phyloP scores from a whole-genome alignment of 2,113 vertebrate species.

The Oxygymnocypris stewartii region DNA sequence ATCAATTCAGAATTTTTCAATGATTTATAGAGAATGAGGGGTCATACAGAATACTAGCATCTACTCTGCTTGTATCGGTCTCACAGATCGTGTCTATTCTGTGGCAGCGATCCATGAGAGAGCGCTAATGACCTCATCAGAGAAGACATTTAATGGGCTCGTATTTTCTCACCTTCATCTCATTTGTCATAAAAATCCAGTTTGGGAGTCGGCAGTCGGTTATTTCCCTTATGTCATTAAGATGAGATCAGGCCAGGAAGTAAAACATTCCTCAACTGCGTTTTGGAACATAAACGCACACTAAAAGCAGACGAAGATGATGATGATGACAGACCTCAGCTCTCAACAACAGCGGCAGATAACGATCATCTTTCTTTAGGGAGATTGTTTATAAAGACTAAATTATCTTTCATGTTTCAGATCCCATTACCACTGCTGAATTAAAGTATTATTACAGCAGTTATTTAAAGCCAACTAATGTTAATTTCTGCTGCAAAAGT shows the following conservation, averaged over 20 bases:
- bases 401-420: background rate
- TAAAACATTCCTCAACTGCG: constrained; percentile 8
- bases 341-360: constrained; percentile 22
- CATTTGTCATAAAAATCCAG: constrained; percentile 20
- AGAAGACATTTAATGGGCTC: constrained; percentile 32
- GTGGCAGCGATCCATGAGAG: constrained; percentile 11
- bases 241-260: constrained; percentile 40
- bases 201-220: background rate
- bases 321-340: constrained; percentile 27
- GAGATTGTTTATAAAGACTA: background rate
- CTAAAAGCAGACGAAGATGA: constrained; percentile 18
- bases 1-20: background rate
- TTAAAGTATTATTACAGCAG: constrained; percentile 22
- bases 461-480: constrained; percentile 2
- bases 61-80: background rate
- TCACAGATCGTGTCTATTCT: background rate
- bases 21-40: background rate
- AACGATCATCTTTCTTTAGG: constrained; percentile 11
- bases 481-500: background rate
- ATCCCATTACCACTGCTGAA: background rate
- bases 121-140: constrained; percentile 26
- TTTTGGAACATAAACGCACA: background rate
- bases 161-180: constrained; percentile 37
- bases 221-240: constrained; percentile 28
- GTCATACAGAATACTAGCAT: background rate